These are phyloP conservation scores for Alentia gelatinosa DNA, from an alignment of 2,888 invertebrate genomes.

Conservation along the genomic window DNA sequence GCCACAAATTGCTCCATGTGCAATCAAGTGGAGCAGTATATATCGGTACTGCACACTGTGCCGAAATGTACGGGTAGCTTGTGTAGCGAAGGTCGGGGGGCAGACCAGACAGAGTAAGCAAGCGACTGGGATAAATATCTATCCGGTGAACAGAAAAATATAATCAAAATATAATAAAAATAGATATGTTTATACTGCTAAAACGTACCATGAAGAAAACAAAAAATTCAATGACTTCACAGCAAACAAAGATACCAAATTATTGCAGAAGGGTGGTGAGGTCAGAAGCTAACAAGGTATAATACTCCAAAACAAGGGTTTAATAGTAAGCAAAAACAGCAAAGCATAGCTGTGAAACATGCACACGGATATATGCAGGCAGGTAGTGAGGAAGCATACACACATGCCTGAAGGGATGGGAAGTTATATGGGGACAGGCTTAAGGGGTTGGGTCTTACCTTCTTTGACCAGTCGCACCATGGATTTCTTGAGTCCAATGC, in stretches of 20 bases:
- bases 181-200: neutral
- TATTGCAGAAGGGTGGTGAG: too few relatives aligned
- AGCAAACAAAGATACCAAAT: neutral
- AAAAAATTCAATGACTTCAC: too few relatives aligned
- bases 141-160: neutral
- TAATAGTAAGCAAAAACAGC: too few relatives aligned
- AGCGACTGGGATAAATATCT: conserved; percentile 26
- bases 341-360: too few relatives aligned
- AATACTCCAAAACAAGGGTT: too few relatives aligned
- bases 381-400: neutral
- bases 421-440: too few relatives aligned
- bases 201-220: neutral
- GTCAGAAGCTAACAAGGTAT: too few relatives aligned
- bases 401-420: too few relatives aligned
- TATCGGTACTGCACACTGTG: too few relatives aligned
- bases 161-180: neutral
- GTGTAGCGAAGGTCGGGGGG: neutral
- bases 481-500: conserved; percentile 5
- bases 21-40: neutral
- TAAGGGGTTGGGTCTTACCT: neutral
- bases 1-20: neutral
- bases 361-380: too few relatives aligned
- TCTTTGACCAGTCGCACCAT: conserved; percentile 30
- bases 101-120: neutral
- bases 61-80: neutral